Base-by-base conservation (phyloP, 2,797 vertebrate species). In the Poecilia velifera region DNA sequence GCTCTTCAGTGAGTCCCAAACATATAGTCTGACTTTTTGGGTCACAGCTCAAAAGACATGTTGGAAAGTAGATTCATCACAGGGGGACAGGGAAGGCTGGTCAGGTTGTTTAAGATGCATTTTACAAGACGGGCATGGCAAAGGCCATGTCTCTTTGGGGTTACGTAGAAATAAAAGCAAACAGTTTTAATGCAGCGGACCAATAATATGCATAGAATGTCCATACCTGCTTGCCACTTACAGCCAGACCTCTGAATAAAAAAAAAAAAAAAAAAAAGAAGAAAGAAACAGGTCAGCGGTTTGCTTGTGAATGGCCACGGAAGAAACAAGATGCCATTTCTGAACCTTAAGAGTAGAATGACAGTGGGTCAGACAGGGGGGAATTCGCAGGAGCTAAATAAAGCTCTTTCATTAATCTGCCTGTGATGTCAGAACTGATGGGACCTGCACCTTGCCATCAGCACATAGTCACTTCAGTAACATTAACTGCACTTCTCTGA, bases 391-490 rank as follows among this genome's bases (percentile, higher is more conserved):
- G 64, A 88, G 84, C 91, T 92, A 93, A 94, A 93, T 90, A 89
- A 88, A 85, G 90, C 84, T 6, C 78, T 76, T 84, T 88, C 89
- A 90, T 94, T 94, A 92, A 94, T 94, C 91, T 91, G 84, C 84
- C 86, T 79, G 73, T 89, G 84, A 89, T 86, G 83, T 85, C 72
- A 66, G 84, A 91, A 90, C 82, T 88, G 88, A 93, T 91, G 92
- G 72, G 76, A 84, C 84, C 89, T 90, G 90, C 85, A 83, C 82
- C 72, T 55, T 76, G 85, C 79, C 87, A 89, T 91, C 88, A 84
- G 86, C 77, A 78, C 82, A 80, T 82, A 81, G 70, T 86, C 81
- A 76, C 83, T 80, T 88, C 77, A 80, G 75, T 86, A 81, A 85
- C 80, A 82, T 85, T 75, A 76, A 72, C 43, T 79, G 72, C 84